phyloP scores from a whole-genome alignment of 1,140 invertebrate genomes.

The Drosophila arizonae region DNA sequence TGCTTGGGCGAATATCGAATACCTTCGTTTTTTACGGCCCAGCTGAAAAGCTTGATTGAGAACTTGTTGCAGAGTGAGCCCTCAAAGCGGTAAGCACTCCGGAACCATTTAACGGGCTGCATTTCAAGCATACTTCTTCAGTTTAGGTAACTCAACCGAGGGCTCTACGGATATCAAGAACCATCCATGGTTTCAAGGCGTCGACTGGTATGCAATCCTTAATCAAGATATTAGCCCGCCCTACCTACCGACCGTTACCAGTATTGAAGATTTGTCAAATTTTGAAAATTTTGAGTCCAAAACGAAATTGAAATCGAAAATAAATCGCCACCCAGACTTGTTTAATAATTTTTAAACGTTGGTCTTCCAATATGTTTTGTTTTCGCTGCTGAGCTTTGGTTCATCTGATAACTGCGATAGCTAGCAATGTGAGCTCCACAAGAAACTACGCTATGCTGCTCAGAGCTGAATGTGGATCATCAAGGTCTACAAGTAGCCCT shows the following conservation, averaged over 20 bases:
- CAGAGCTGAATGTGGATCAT: no score
- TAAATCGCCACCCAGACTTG: constrained; percentile 66
- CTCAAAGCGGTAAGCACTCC: constrained; percentile 86
- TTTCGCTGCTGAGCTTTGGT: no score
- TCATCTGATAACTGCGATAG: no score
- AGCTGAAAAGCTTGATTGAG: constrained; percentile 92
- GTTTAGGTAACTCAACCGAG: constrained; percentile 92
- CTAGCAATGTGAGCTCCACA: no score
- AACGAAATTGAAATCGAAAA: constrained; percentile 44
- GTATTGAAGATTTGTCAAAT: constrained; percentile 63
- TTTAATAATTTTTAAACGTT: constrained; percentile 67
- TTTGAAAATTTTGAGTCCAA: constrained; percentile 50
- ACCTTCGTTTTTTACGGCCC: constrained; percentile 86
- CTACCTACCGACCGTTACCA: constrained; percentile 86
- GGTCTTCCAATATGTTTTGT: constrained; percentile 27
- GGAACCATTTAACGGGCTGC: not conserved
- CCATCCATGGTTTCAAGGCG: constrained; percentile 88
- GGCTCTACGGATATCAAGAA: constrained; percentile 87
- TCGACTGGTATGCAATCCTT: constrained; percentile 94
- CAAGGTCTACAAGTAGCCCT: not conserved
- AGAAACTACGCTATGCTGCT: no score
- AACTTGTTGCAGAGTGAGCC: constrained; percentile 93
- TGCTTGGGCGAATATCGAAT: constrained; percentile 88
- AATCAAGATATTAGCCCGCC: constrained; percentile 90
- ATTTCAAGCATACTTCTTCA: constrained; percentile 30